phyloP scores from a whole-genome alignment of 2,888 invertebrate genomes.

The Hirtodrosophila trivittata region DNA sequence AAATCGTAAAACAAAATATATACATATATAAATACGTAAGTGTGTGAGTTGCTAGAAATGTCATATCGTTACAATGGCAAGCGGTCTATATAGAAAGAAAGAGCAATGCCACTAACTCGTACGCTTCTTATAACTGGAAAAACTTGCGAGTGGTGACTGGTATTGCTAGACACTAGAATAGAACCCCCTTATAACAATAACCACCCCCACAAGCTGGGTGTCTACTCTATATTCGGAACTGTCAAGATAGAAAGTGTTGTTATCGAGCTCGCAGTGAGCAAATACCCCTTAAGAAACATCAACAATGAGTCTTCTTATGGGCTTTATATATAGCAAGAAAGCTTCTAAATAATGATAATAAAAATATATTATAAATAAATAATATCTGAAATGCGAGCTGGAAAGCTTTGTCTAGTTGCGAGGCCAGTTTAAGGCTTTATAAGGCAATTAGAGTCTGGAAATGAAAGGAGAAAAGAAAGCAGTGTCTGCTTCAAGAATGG shows the following conservation, averaged over 20 bases:
- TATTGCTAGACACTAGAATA: slow-evolving; percentile 9
- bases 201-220: not conserved
- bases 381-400: no score
- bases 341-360: no score
- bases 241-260: slow-evolving; percentile 59
- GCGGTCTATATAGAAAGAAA: slow-evolving; percentile 31
- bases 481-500: slow-evolving; percentile 18
- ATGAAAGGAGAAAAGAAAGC: slow-evolving; percentile 8
- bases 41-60: not conserved
- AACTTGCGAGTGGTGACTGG: slow-evolving; percentile 11
- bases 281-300: slow-evolving; percentile 63
- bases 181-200: not conserved
- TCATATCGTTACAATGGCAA: slow-evolving; percentile 26
- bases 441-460: not conserved
- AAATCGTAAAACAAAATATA: slow-evolving; percentile 34
- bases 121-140: slow-evolving; percentile 5
- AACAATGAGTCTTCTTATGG: slow-evolving; percentile 57
- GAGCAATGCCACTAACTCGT: not conserved
- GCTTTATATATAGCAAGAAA: slow-evolving; percentile 37
- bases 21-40: not conserved
- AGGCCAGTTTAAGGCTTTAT: slow-evolving; percentile 49
- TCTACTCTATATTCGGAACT: slow-evolving; percentile 28
- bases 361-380: no score
- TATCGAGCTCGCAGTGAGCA: slow-evolving; percentile 43
- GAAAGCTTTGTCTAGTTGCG: not conserved